Conservation (phyloP, 2,113 vertebrate species). For the Nycticryphes semicollaris region DNA sequence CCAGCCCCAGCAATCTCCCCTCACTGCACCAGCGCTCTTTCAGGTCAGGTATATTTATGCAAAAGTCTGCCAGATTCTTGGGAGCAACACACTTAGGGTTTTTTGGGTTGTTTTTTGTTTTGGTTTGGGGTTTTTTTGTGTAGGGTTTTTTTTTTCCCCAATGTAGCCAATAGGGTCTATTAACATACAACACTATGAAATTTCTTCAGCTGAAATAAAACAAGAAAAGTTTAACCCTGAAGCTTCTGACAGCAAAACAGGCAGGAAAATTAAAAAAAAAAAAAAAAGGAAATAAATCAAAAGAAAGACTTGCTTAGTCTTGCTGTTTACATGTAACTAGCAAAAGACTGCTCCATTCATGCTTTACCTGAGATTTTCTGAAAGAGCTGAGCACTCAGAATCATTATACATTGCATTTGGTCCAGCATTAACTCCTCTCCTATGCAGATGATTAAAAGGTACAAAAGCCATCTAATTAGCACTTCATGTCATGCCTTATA, state of each 20-base stretch:
- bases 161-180: background rate
- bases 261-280: fast-evolving
- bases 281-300: background rate
- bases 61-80: background rate
- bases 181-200: background rate
- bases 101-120: no score
- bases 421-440: background rate
- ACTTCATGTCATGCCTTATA: background rate
- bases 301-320: background rate
- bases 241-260: background rate
- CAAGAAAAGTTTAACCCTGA: background rate
- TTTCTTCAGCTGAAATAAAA: background rate
- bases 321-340: background rate
- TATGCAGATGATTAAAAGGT: background rate
- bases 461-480: background rate
- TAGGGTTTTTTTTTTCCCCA: background rate
- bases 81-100: background rate
- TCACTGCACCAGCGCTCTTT: background rate
- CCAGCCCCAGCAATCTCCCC: background rate
- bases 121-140: no score
- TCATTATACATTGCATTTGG: background rate
- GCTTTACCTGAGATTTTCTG: background rate
- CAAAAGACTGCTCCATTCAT: background rate
- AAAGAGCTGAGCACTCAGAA: background rate
- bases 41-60: background rate